Base-by-base conservation (phyloP, 1,140 invertebrate species). In the Drosophila asahinai region DNA sequence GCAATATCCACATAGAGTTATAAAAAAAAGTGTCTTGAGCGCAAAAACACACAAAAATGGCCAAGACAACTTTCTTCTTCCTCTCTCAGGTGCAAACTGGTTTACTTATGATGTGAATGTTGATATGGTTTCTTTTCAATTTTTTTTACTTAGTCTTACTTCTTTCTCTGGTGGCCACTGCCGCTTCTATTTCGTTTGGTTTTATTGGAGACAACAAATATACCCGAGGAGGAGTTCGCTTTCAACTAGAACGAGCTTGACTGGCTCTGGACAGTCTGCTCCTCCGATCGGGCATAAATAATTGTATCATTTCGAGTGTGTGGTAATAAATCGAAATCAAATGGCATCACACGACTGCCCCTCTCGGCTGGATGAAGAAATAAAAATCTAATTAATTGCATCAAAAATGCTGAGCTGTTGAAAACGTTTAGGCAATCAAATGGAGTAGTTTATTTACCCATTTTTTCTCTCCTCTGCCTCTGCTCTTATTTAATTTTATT, bases 51-150 rank as follows among this genome's bases (percentile, higher is more conserved):
- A 80, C 86, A 61, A 90, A 90, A 90, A 90, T 90, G 86, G 86
- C 86, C 86, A 90, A 90, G 86, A 90, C 86, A 90, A 90, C 86
- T 90, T 90, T 90, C 86, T 90, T 90, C 86, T 90, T 91, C 86
- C 86, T 90, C 86, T 90, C 86, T 90, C 86, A 90, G 86, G 86
- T 90, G 86, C 86, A 90, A 90, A 90, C 86, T 90, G 86, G 86
- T 90, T 90, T 90, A 90, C 86, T 90, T 90, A 90, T 90, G 86
- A 90, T 90, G 86, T 90, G 86, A 90, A 90, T 90, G 86, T 90
- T 90, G 86, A 90, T 90, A 90, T 80, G 86, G 86, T 90, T 90
- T 90, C 82, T 84, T 87, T 87, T 86, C 67, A 68, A 61, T 71
- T 62, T 74, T 76, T 64, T 47, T 77, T 55, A 38, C 57, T 82